Evolutionary conservation across 2,888 invertebrate genomes (phyloP), one percentile per base, ranked within the genome.

Genomic region (Zhengitettix transpicula): DNA sequence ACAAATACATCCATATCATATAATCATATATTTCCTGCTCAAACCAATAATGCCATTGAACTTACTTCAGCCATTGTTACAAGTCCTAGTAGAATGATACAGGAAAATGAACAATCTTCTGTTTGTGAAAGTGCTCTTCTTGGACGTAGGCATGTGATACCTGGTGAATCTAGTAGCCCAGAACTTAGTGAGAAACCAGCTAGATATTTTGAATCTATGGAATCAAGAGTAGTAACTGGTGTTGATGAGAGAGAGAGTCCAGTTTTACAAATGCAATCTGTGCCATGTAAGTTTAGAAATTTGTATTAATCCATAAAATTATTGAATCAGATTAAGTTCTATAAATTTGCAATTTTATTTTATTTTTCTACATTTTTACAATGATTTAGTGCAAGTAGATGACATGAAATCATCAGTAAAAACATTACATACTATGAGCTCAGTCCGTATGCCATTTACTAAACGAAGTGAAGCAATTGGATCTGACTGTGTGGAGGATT

Each of bases 81-180:
- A 55, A 55, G 12, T 57, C 58, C 16, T 52, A 57, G n/a, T 56
- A 28, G 55, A 11, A 17, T 42, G 17, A 42, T 47, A 53, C 52
- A 17, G 14, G 52, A 42, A n/a, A 55, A 51, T 16, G 78, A 28
- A 28, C 28, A 28, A 28, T 28, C 28, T 28, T 28, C 7, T 28
- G 7, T 28, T 28, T 28, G 80, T 64, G 74, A 75, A 60, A 73
- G 78, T 63, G 82, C 82, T 1, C 83, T 83, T 5, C 64, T 62
- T 14, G 63, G 62, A 3, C 54, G 63, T 12, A 56, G 64, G 28
- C 59, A 64, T 12, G 64, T 65, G 64, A 62, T 66, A 12, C 65
- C 66, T 40, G 66, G 66, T 9, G 66, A 66, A 42, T 64, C 63
- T 10, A 64, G 65, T 52, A 65, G 64, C 55, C 65, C 65, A 40